These are phyloP conservation scores for Fulica atra DNA, from an alignment of 2,113 vertebrate genomes.

Conservation along the genomic window DNA sequence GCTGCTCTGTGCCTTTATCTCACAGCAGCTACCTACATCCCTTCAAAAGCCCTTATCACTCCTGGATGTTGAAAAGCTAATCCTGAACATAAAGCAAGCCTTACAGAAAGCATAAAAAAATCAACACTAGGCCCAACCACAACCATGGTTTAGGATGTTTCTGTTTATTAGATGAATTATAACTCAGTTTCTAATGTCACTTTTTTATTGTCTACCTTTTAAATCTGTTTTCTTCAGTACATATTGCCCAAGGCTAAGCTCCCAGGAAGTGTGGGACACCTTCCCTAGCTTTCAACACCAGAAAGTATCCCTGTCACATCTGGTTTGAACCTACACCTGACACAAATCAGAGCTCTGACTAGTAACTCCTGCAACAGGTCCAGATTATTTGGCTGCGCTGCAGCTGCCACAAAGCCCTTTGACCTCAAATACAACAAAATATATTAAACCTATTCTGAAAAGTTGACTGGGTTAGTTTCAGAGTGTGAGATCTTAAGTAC, in stretches of 20 bases:
- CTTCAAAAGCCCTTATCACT: constrained; percentile 34
- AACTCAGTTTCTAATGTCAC: neutral
- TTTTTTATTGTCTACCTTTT: constrained; percentile 32
- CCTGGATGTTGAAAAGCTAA: constrained; percentile 40
- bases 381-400: constrained; percentile 47
- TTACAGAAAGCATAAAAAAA: constrained; percentile 47
- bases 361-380: constrained; percentile 54
- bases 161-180: constrained; percentile 38
- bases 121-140: constrained; percentile 24
- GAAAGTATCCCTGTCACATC: constrained; percentile 48
- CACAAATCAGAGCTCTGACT: constrained; percentile 58
- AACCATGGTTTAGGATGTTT: neutral
- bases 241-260: constrained; percentile 22
- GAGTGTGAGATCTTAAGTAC: neutral
- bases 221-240: neutral
- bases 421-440: constrained; percentile 49
- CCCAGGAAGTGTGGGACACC: constrained; percentile 58
- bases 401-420: constrained; percentile 52
- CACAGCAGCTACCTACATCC: neutral
- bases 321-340: constrained; percentile 52
- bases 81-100: constrained; percentile 43
- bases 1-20: constrained; percentile 12
- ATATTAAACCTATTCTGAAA: constrained; percentile 47
- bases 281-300: constrained; percentile 48
- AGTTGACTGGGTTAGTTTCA: constrained; percentile 11